Conservation (phyloP, 2,113 vertebrate species). For the Scopus umbretta region DNA sequence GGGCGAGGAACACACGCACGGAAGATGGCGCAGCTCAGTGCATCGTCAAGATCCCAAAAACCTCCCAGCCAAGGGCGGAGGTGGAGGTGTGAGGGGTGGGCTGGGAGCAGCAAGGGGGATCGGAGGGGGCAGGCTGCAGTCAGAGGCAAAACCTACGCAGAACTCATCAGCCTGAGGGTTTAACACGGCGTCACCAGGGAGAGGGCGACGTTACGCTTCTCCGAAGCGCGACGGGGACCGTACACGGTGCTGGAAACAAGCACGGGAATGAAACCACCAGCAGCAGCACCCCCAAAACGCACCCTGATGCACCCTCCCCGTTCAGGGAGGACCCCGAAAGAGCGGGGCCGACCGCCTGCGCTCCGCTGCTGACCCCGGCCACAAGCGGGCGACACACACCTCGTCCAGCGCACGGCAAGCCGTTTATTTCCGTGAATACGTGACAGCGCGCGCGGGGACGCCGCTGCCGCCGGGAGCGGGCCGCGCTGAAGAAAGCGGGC, state of each 20-base stretch:
- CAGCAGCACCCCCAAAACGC: neutral
- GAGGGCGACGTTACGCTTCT: rapidly evolving
- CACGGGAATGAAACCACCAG: rapidly evolving
- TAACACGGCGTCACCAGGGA: neutral
- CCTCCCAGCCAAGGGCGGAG: no score
- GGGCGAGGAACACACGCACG: rapidly evolving
- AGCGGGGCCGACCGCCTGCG: neutral
- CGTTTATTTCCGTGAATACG: neutral
- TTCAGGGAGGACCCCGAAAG: neutral
- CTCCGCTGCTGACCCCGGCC: neutral
- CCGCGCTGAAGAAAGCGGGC: neutral
- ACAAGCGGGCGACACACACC: neutral
- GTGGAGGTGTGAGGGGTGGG: neutral
- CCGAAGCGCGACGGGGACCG: rapidly evolving
- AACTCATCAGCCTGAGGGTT: neutral
- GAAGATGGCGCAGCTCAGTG: neutral
- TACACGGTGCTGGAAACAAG: neutral
- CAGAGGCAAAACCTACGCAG: neutral
- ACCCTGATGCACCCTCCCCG: neutral
- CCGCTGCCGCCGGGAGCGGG: no score
- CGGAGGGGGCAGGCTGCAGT: neutral
- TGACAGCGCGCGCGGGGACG: neutral
- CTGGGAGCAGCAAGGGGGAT: neutral
- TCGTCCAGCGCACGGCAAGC: neutral
- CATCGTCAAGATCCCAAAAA: no score